Evolutionary conservation across 2,888 invertebrate genomes (phyloP).

Genomic region (Habrosyne pyritoides): DNA sequence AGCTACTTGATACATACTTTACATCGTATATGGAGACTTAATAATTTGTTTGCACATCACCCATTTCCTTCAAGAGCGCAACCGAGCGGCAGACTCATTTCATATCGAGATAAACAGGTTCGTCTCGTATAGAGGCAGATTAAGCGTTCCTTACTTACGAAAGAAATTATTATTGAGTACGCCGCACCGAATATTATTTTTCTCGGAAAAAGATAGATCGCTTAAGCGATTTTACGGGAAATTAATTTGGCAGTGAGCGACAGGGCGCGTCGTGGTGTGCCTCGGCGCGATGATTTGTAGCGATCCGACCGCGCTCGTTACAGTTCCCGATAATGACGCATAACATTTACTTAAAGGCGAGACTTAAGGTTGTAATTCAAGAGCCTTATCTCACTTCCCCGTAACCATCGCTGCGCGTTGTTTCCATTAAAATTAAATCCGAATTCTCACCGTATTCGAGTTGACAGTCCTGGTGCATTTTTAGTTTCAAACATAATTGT

Average conservation of each 20-base stretch:
- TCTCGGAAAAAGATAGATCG: conserved; percentile 78
- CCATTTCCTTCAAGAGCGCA: conserved; percentile 54
- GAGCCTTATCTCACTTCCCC: conserved; percentile 57
- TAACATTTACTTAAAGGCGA: conserved; percentile 69
- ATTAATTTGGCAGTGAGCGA: conserved; percentile 80
- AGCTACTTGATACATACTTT: conserved; percentile 55
- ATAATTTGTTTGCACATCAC: conserved; percentile 71
- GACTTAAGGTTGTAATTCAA: conserved; percentile 60
- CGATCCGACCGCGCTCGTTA: conserved; percentile 65
- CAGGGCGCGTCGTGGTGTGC: conserved; percentile 55
- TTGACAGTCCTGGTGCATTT: conserved; percentile 6
- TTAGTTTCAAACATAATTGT: conserved; percentile 21
- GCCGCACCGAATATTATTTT: conserved; percentile 68
- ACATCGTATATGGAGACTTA: conserved; percentile 63
- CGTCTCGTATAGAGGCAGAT: conserved; percentile 57
- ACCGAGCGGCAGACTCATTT: conserved; percentile 54
- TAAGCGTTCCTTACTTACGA: conserved; percentile 59
- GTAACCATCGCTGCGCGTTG: conserved; percentile 46
- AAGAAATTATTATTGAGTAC: conserved; percentile 65
- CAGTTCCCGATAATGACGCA: conserved; percentile 71
- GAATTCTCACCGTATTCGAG: conserved; percentile 21
- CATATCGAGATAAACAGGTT: conserved; percentile 64
- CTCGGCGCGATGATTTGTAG: conserved; percentile 68
- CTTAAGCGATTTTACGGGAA: conserved; percentile 77
- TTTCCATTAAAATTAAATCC: conserved; percentile 46